phyloP scores from a whole-genome alignment of 2,888 invertebrate species.

The Octodonta nipae region DNA sequence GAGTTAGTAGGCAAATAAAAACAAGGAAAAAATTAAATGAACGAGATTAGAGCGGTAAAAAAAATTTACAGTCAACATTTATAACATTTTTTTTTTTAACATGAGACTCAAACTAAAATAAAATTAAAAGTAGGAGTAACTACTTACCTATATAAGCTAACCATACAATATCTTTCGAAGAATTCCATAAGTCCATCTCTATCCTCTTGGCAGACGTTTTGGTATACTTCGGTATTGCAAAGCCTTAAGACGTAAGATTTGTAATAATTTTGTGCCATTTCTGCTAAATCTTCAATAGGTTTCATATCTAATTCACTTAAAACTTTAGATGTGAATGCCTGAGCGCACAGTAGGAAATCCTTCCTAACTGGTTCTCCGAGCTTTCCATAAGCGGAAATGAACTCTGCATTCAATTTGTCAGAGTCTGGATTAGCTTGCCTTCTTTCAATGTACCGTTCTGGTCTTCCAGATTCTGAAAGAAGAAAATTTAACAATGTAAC shows the following conservation, averaged over 20 bases:
- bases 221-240: constrained; percentile 50
- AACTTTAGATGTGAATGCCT: constrained; percentile 51
- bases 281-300: constrained; percentile 74
- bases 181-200: constrained; percentile 78
- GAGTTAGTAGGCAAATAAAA: no score
- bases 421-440: constrained; percentile 38
- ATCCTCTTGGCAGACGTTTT: constrained; percentile 53
- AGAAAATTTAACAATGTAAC: constrained; percentile 6
- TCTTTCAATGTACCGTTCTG: constrained; percentile 31
- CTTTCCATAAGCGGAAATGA: constrained; percentile 26
- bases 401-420: constrained; percentile 36
- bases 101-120: no score
- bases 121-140: not conserved
- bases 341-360: constrained; percentile 55
- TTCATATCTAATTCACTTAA: constrained; percentile 45
- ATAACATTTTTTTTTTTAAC: no score
- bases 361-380: constrained; percentile 42
- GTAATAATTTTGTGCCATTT: constrained; percentile 83
- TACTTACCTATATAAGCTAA: constrained; percentile 67
- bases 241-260: constrained; percentile 63
- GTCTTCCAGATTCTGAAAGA: constrained; percentile 33
- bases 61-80: no score
- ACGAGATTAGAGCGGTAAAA: no score
- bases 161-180: constrained; percentile 87
- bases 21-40: no score